phyloP scores from a whole-genome alignment of 1,140 invertebrate genomes.

The Zeugodacus cucurbitae region DNA sequence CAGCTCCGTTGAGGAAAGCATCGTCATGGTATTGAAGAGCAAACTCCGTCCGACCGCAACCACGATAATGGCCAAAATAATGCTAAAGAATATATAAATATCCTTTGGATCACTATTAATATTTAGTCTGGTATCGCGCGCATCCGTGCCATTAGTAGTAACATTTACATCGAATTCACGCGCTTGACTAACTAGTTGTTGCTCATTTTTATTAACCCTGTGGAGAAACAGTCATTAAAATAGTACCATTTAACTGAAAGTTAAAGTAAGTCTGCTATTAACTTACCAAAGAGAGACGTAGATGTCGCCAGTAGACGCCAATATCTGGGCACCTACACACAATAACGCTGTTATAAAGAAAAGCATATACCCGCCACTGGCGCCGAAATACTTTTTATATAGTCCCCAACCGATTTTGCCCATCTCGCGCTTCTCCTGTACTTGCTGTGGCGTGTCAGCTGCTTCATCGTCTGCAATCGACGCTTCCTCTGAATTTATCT shows the following conservation, averaged over 20 bases:
- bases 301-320: slow-evolving; percentile 75
- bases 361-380: slow-evolving; percentile 69
- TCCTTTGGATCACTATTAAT: slow-evolving; percentile 49
- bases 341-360: slow-evolving; percentile 65
- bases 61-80: slow-evolving; percentile 72
- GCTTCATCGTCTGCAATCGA: slow-evolving; percentile 71
- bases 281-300: slow-evolving; percentile 76
- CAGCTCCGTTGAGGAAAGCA: slow-evolving; percentile 77
- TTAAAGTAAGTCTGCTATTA: background rate
- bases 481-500: too few relatives aligned
- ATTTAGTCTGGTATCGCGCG: background rate
- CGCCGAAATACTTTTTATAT: slow-evolving; percentile 73
- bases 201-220: slow-evolving; percentile 59
- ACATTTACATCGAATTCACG: background rate
- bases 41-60: slow-evolving; percentile 70
- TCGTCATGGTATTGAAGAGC: slow-evolving; percentile 76
- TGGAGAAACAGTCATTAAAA: background rate
- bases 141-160: slow-evolving; percentile 44
- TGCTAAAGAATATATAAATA: slow-evolving; percentile 68
- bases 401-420: slow-evolving; percentile 71
- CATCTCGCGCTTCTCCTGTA: slow-evolving; percentile 69
- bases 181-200: slow-evolving; percentile 45
- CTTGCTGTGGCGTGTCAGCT: slow-evolving; percentile 63
- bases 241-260: background rate
- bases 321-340: slow-evolving; percentile 72